Base-by-base conservation (phyloP, 2,113 vertebrate genomes). In the Nibea albiflora region DNA sequence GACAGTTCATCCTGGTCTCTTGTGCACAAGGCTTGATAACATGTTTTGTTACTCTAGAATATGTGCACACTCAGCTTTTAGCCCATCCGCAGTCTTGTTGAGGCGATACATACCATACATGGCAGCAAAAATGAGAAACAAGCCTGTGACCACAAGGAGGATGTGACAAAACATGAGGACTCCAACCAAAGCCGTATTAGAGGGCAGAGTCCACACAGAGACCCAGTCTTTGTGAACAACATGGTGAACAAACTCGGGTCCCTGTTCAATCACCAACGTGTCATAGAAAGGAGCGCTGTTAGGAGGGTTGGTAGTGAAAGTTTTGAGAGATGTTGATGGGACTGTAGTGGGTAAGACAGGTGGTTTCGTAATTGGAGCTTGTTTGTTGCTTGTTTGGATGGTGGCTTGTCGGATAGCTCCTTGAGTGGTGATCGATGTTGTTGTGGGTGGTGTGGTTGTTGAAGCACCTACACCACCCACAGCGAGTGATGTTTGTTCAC, bases 141-240 rank as follows among this genome's bases (percentile, higher is more conserved):
- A 60, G 44, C 91, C 93, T 19, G 47, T 52, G 17, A 80, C 76
- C 58, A 95, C 54, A 9, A 94, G 80, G 52, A 94, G 35, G 65
- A 95, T 65, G 63, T 95, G 89, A n/a, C 70, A 64, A 71, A 91
- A 85, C 95, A n/a, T 95, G 89, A 26, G 92, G 90, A 92, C 95
- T 22, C 71, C 93, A 69, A 47, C 83, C 28, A 77, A 53, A 44
- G 24, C 12, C 0, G 60, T 73, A 42, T 88, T 65, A 0, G 97
- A 94, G 2, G 97, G 95, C 46, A 98, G 94, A 0, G 95, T 96
- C 94, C 98, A 98, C 26, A 99, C 94, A 49, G 94, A 97, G 78
- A 94, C 94, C 89, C 96, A 94, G 50, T 93, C 90, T 12, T 94
- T 85, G 2, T 96, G 95, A 72, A 90, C 76, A 78, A 91, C 95